Base-by-base conservation (phyloP, 2,113 vertebrate genomes). In the Lonchura striata region DNA sequence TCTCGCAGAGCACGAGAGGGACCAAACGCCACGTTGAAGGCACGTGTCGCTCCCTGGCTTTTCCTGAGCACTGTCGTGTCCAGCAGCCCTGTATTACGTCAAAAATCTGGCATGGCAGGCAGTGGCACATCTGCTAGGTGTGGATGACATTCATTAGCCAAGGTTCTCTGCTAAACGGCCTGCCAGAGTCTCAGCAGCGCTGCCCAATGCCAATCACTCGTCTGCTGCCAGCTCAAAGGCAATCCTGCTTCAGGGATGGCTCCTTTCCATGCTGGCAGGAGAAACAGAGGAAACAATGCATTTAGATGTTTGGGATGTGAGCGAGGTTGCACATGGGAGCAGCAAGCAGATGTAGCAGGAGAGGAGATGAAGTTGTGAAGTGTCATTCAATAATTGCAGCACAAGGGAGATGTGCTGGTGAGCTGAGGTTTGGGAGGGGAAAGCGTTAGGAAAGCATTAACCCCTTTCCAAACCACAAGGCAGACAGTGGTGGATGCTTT, bases 91-190 rank as follows among this genome's bases (percentile, higher is more conserved):
- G 87, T 94, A 97, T 97, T 98, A 97, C 98, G 98, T 97, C 96
- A 98, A 97, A 97, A 97, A 97, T 86, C 95, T 98, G 98, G 98
- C 97, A 97, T 70, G 92, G 92, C 91, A 97, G 94, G 91, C 96
- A 96, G 97, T 90, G 97, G 96, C 98, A 98, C 98, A 98, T 98
- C 98, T 98, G 98, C 95, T 98, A 97, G 97, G 98, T 98, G 97
- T 97, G 97, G 97, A 97, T 96, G 97, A 97, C 96, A 96, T 97
- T 98, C 98, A 98, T 97, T 97, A 98, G 97, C 97, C 92, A 94
- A 93, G 97, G 97, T 97, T 97, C 97, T 97, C 96, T 90, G 96
- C 97, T 97, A 97, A 92, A 97, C 50, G 54, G 96, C 94, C 96
- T 97, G 97, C 98, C 98, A 98, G 97, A 95, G 96, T 87, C 95